Evolutionary conservation across 2,113 vertebrate species (phyloP).

Genomic region (Corythaixoides concolor): DNA sequence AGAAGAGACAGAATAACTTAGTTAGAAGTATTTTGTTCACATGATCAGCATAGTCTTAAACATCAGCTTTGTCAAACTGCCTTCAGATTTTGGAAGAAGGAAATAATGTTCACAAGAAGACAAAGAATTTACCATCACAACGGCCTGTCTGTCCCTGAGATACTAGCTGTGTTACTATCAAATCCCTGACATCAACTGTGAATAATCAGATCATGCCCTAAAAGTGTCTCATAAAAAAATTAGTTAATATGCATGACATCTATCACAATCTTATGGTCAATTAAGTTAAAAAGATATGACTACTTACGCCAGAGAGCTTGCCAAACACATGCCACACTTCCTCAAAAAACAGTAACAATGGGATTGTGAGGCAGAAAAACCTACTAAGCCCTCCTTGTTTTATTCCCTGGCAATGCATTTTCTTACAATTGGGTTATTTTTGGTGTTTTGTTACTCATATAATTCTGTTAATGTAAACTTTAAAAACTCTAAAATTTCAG

Average conservation of each 20-base stretch:
- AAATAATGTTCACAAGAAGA: not conserved
- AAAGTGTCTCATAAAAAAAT: not conserved
- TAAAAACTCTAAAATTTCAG: not conserved
- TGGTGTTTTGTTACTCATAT: not conserved
- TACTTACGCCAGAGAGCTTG: not conserved
- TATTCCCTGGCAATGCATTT: not conserved
- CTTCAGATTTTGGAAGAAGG: not conserved
- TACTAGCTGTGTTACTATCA: not conserved
- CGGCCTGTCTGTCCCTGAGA: not conserved
- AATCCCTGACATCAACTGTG: not conserved
- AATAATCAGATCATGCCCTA: not conserved
- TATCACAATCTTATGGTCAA: not conserved
- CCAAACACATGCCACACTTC: not conserved
- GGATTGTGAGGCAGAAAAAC: not conserved
- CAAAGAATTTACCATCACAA: not conserved
- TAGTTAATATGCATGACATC: not conserved
- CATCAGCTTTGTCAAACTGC: not conserved
- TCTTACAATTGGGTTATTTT: not conserved
- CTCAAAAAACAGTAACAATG: not conserved
- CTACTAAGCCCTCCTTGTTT: not conserved
- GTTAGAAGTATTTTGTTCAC: not conserved
- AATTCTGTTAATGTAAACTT: not conserved
- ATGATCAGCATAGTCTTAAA: not conserved
- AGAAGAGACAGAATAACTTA: constrained; percentile 43
- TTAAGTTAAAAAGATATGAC: not conserved